Evolutionary conservation across 2,888 invertebrate species (phyloP).

Genomic region (Torymus aiolomorphi): DNA sequence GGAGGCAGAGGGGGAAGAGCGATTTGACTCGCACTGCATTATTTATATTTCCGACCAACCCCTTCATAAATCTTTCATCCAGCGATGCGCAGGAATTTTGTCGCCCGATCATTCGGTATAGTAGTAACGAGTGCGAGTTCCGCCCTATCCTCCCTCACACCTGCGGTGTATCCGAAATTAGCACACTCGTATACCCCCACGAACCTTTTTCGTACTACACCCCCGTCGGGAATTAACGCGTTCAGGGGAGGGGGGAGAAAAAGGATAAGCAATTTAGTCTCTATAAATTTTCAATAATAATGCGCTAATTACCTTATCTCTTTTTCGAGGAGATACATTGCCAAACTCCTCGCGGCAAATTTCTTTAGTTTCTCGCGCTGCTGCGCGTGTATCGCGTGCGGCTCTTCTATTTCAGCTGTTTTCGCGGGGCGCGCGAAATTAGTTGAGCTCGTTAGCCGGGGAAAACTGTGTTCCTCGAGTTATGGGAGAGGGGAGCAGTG

Average conservation of each 20-base stretch:
- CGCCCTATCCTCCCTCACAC: neutral
- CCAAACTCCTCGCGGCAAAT: neutral
- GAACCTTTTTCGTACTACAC: neutral
- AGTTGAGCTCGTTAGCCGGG: neutral
- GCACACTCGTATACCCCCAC: constrained; percentile 24
- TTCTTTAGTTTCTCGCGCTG: neutral
- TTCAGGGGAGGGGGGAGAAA: neutral
- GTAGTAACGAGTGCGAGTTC: no score
- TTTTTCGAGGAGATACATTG: constrained; percentile 17
- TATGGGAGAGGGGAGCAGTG: neutral
- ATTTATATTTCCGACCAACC: constrained; percentile 55
- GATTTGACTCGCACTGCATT: constrained; percentile 51
- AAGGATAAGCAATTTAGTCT: neutral
- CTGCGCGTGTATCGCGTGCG: neutral
- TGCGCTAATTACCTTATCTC: constrained; percentile 39
- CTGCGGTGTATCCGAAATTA: constrained; percentile 60
- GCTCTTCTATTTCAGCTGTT: neutral
- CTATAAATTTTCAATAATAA: constrained; percentile 45
- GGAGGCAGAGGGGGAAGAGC: neutral
- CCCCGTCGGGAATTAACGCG: neutral
- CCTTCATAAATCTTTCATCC: constrained; percentile 70
- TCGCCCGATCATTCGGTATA: constrained; percentile 32
- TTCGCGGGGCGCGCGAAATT: neutral
- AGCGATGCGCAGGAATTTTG: constrained; percentile 56
- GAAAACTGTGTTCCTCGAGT: neutral